Base-by-base conservation (phyloP, 2,888 invertebrate genomes). In the Oeneis ivallda region DNA sequence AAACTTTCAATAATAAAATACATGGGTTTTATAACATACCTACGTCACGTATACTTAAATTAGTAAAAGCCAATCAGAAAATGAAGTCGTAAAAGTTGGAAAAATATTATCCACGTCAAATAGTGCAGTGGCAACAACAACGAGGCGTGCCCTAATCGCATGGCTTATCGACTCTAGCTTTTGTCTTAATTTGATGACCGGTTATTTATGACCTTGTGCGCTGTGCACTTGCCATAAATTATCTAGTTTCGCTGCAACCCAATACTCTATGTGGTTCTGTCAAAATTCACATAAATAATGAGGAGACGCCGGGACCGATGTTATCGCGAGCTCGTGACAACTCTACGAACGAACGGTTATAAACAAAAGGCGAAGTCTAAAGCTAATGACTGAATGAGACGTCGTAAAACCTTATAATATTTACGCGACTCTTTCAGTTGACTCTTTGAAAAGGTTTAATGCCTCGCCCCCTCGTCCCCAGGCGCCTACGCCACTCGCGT, bases 201-300 rank as follows among this genome's bases (percentile, higher is more conserved):
- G 79, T 85, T 82, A 89, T 90, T 90, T 90, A 89, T 83, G 78
- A 80, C 76, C 75, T 71, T 75, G 75, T 79, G 79, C 78, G 78
- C 75, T 76, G 76, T 76, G 78, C 80, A 83, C 81, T 84, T 75
- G 81, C 86, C 81, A 87, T 91, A 91, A 92, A 91, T 88, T 86
- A 88, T 84, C 82, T 79, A 86, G 84, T 86, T 86, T 86, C 85
- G 80, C 79, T 80, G 79, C 79, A 77, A 75, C 74, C 74, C 74
- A 75, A 75, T 71, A 79, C 76, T 76, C 79, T 78, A 75, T 79
- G 26, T 26, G 79, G 77, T 76, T 82, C 84, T 86, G 89, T 90
- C 88, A 90, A 89, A 91, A 86, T 87, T 89, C 86, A 87, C 89
- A 89, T 91, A 90, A 89, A 88, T 87, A 89, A 89, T 89, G 86